Conservation (phyloP, 2,888 invertebrate species). For the Himalopsyche japonica region DNA sequence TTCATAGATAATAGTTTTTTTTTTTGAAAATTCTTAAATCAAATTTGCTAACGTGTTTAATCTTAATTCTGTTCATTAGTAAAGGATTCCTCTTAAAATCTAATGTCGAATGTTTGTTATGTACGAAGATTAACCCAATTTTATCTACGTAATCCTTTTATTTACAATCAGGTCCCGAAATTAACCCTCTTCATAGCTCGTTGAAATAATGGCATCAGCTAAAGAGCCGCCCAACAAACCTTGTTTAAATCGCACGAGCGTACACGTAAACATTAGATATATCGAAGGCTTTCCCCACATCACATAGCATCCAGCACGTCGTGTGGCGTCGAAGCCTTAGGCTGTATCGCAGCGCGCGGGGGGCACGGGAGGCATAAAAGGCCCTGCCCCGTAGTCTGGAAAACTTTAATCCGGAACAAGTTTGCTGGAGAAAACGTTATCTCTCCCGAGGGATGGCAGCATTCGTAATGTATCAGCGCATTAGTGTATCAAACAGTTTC, state of each 20-base stretch:
- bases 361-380: neutral
- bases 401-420: conserved; percentile 40
- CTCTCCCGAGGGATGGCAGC: conserved; percentile 35
- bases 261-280: neutral
- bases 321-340: neutral
- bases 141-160: neutral
- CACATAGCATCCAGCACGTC: neutral
- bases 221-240: neutral
- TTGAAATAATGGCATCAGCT: neutral
- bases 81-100: neutral
- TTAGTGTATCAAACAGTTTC: conserved; percentile 38
- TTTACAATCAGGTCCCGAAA: neutral
- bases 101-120: neutral
- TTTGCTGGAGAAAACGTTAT: conserved; percentile 38
- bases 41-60: too few relatives aligned
- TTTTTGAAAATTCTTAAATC: too few relatives aligned
- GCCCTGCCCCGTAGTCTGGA: conserved; percentile 25
- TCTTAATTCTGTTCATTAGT: too few relatives aligned
- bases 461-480: conserved; percentile 41
- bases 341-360: neutral
- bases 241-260: neutral
- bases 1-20: too few relatives aligned
- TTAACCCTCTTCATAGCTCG: neutral
- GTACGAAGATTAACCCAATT: neutral
- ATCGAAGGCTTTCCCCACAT: neutral